Evolutionary conservation across 2,797 vertebrate species (phyloP), one percentile per base, ranked within the genome.

Genomic region (Martes flavigula): DNA sequence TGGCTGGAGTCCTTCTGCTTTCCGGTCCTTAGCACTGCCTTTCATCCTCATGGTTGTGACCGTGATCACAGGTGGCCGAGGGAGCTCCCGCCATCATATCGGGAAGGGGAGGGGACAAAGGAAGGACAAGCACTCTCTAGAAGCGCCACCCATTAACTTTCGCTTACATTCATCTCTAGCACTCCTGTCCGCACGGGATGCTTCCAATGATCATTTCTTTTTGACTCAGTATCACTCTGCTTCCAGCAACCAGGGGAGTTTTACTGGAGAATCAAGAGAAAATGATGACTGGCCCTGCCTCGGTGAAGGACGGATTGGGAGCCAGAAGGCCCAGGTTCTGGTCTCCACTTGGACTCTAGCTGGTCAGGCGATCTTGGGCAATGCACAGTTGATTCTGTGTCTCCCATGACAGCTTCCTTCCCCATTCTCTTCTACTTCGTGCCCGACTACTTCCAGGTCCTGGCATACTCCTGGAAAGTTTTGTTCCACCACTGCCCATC

Each of bases 401-500:
- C 15, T 70, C 20, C 46, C 35, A 3, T 0, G 2, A 48, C 3
- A 25, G 60, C 40, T 68, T 78, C 70, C 72, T 62, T 48, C 38
- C 79, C 66, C 35, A 7, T 5, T 62, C 11, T 25, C 38, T 32
- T n/a, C 20, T 32, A 15, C 14, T 60, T 73, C 66, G 11, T 51
- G 6, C 20, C 43, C 12, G 6, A 13, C 64, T 43, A 9, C 40
- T 46, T 30, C 48, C 40, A 13, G 12, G 51, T 46, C 54, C 32
- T 38, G 35, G 66, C 5, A 25, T 7, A 2, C 1, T 10, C 58
- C 68, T 40, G 25, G 84, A 12, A 38, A 38, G 25, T 27, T 78
- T 7, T 0, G 1, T 32, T 51, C 18, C 5, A 1, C 3, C 3
- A 17, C 20, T 40, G 8, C 5, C 54, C 4, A 4, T 32, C 25